Evolutionary conservation across 2,888 invertebrate species (phyloP), one percentile per base, ranked within the genome.

Genomic region (Diabrotica balteata): DNA sequence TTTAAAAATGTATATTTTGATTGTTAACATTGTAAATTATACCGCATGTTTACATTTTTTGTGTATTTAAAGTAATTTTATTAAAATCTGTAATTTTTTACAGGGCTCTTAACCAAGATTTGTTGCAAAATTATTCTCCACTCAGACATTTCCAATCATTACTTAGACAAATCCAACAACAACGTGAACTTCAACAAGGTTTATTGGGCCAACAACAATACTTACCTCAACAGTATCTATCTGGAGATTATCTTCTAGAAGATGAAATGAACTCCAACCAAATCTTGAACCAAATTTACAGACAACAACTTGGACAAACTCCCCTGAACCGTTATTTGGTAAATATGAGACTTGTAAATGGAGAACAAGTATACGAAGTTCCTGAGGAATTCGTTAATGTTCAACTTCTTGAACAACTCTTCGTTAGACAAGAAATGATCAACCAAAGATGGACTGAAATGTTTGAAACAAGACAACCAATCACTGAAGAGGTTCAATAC

Each of bases 121-220:
- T 54, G 42, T 22, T 54, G 7, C 5, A 50, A 17, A 22, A 10
- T 32, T 59, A 42, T 8, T 46, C 9, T 8, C 49, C 59, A 7
- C 11, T 50, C 43, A 32, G 50, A 49, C 49, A 10, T 32, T 50
- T 51, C 44, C 59, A 51, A 51, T 44, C 45, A 17, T 17, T 61
- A 7, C 45, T 52, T 5, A 5, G 52, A 45, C 44, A 61, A 17
- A 45, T 52, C 51, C 17, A 22, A 52, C 22, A 60, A 52, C 50
- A 59, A 51, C 51, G 51, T 51, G 42, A 43, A n/a, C n/a, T 51
- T 11, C 11, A 51, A 51, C 51, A 50, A 50, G 51, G 47, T 11
- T 51, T 59, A n/a, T 55, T 55, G 8, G 11, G 6, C 7, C 50
- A 42, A 44, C 8, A 59, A 59, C 11, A 59, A 42, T 47, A 8